These are phyloP conservation scores for Helicoverpa assulta DNA, from an alignment of 2,888 invertebrate species.

Conservation along the genomic window DNA sequence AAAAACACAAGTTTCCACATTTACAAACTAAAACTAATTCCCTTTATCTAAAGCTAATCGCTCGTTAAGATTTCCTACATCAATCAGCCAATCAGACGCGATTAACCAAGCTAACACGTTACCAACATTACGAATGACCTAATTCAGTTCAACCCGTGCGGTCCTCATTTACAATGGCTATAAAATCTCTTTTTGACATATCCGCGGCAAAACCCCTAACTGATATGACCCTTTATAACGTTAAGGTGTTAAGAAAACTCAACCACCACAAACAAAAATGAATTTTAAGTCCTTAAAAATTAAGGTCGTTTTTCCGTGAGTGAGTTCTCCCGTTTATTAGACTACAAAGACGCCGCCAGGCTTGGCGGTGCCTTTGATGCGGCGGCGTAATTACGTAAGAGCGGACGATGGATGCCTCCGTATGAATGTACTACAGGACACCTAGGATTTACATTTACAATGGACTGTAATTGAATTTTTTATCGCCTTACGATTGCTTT, in stretches of 20 bases:
- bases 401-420: conserved; percentile 68
- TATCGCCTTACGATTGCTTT: conserved; percentile 47
- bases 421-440: conserved; percentile 71
- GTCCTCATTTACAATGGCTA: conserved; percentile 88
- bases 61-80: conserved; percentile 56
- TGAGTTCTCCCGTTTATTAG: conserved; percentile 81
- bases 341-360: conserved; percentile 86
- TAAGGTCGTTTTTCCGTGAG: conserved; percentile 57
- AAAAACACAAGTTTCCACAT: conserved; percentile 17
- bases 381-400: conserved; percentile 87
- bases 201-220: conserved; percentile 90
- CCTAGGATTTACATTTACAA: conserved; percentile 74
- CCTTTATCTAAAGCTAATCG: conserved; percentile 55
- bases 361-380: conserved; percentile 86
- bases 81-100: conserved; percentile 67
- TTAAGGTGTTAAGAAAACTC: conserved; percentile 88
- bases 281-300: conserved; percentile 5
- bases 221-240: conserved; percentile 87
- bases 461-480: conserved; percentile 65
- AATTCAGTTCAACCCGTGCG: conserved; percentile 82
- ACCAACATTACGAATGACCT: conserved; percentile 79
- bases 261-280: conserved; percentile 39
- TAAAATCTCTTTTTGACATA: conserved; percentile 90
- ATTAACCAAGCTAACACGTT: conserved; percentile 57
- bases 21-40: conserved; percentile 48